These are phyloP conservation scores for Montipora sp. DNA, from an alignment of 64 coral and sea anemone species.

Conservation along the genomic window DNA sequence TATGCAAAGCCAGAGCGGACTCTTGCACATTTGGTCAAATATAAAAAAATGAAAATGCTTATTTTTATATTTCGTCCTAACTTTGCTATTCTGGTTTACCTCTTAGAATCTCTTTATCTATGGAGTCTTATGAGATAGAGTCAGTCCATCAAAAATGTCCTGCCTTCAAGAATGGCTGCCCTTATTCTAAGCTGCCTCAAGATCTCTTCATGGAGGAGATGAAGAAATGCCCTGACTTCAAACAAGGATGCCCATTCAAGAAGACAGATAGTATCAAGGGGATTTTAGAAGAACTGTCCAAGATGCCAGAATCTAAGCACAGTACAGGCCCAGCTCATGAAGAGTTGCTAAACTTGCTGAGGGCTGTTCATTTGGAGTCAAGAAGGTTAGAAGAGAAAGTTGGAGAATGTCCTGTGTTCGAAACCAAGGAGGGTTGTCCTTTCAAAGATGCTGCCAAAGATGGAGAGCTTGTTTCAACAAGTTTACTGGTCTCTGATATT, in stretches of 20 bases:
- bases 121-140: conserved; percentile 23
- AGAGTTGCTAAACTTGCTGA: conserved; percentile 68
- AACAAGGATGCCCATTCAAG: conserved; percentile 93
- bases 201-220: conserved; percentile 65
- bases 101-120: background rate
- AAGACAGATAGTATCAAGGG: conserved; percentile 61
- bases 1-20: no score
- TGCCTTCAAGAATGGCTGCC: conserved; percentile 92
- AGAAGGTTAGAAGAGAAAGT: conserved; percentile 45
- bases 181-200: conserved; percentile 74
- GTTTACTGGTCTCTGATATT: conserved; percentile 15
- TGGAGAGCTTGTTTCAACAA: conserved; percentile 53
- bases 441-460: conserved; percentile 69
- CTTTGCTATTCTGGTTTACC: no score
- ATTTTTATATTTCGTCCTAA: no score
- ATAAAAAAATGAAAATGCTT: no score
- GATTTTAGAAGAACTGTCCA: conserved; percentile 61
- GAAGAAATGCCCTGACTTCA: conserved; percentile 91
- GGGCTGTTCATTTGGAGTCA: conserved; percentile 61
- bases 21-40: no score
- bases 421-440: conserved; percentile 66
- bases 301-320: conserved; percentile 74
- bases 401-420: conserved; percentile 80
- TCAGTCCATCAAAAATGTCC: conserved; percentile 77
- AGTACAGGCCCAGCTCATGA: conserved; percentile 62